A percentile compares a stretch with the other conserved stretches of the same genome.
These are phyloP conservation scores for Takifugu flavidus DNA, from an alignment of 2,113 vertebrate species.

Conservation along the genomic window DNA sequence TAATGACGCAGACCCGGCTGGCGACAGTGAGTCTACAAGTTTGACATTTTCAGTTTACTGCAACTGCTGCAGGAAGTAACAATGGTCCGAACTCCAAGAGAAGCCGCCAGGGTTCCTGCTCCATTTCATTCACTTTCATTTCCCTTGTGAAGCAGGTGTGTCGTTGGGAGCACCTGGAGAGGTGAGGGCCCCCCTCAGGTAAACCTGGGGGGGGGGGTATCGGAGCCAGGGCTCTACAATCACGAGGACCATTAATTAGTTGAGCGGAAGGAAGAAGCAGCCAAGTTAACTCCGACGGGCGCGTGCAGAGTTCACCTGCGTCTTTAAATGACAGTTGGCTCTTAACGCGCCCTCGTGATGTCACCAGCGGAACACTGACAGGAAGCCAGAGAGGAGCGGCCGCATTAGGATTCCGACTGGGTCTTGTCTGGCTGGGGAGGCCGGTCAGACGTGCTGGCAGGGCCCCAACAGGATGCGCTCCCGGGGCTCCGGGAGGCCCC, in stretches of 20 bases:
- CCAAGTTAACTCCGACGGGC: no score
- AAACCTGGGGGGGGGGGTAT: no score
- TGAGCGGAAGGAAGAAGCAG: no score
- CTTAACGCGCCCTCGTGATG: no score
- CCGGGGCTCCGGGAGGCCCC: conserved; percentile 49
- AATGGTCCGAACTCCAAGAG: conserved; percentile 55
- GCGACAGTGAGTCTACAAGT: conserved; percentile 83
- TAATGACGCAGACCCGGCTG: conserved; percentile 81
- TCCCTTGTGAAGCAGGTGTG: conserved; percentile 28
- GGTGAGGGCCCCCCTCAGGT: no score
- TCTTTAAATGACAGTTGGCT: no score
- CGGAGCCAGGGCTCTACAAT: no score
- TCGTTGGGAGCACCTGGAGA: no score
- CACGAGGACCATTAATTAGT: no score
- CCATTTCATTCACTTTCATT: not conserved
- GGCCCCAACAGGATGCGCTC: conserved; percentile 69
- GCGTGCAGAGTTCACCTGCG: no score
- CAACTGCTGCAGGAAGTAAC: conserved; percentile 77
- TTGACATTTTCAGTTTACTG: conserved; percentile 85
- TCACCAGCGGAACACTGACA: not conserved
- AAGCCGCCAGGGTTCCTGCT: conserved; percentile 30
- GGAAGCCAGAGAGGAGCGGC: conserved; percentile 11
- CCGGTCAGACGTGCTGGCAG: conserved; percentile 13
- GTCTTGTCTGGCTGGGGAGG: conserved; percentile 22
- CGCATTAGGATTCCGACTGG: not conserved